These are phyloP conservation scores for Lepidurus apus DNA, from an alignment of 1,140 invertebrate genomes.

Conservation along the genomic window DNA sequence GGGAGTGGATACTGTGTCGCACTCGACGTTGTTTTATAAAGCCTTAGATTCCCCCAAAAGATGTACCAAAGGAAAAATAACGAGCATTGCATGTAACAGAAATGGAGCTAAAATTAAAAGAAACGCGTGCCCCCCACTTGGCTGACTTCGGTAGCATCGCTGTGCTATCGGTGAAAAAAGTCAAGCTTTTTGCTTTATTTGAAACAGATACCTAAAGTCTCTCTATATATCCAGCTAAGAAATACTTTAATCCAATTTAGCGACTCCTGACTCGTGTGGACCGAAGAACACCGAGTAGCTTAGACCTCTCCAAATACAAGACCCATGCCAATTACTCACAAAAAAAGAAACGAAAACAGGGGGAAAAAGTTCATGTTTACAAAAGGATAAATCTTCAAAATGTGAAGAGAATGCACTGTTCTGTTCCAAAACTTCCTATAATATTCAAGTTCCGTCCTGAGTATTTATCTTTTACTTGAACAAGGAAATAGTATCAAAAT, in stretches of 20 bases:
- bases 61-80: too few relatives aligned
- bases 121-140: too few relatives aligned
- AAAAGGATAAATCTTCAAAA: background rate
- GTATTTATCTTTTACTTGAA: background rate
- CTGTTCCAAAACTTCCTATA: background rate
- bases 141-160: background rate
- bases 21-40: too few relatives aligned
- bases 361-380: background rate
- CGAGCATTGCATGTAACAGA: too few relatives aligned
- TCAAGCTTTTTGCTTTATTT: background rate
- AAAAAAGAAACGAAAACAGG: background rate
- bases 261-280: background rate
- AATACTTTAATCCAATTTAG: constrained; percentile 1
- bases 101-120: too few relatives aligned
- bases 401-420: background rate
- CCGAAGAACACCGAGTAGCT: background rate
- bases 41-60: too few relatives aligned
- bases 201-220: background rate
- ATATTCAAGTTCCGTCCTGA: background rate
- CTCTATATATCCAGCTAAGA: background rate
- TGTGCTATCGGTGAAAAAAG: background rate
- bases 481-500: background rate
- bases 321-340: background rate
- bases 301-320: background rate
- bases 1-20: too few relatives aligned